phyloP scores from a whole-genome alignment of 1,140 invertebrate genomes.

The Orius insidiosus region DNA sequence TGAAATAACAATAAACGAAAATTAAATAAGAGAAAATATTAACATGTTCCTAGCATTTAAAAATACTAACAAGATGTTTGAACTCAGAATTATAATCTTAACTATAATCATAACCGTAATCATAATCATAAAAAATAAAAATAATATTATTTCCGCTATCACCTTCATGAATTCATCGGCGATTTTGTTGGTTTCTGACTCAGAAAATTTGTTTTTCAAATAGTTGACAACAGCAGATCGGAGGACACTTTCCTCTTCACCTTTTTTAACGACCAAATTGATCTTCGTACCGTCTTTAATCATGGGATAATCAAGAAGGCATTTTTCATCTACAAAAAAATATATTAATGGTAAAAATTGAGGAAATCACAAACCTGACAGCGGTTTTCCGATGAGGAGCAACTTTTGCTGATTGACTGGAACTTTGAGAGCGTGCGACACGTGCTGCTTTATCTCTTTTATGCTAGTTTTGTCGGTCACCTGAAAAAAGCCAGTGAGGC shows the following conservation, averaged over 20 bases:
- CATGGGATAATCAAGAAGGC: conserved; percentile 19
- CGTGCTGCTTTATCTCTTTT: conserved; percentile 19
- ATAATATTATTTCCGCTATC: too few species aligned
- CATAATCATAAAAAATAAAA: too few species aligned
- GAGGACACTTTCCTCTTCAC: conserved; percentile 15
- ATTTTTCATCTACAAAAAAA: conserved; percentile 19
- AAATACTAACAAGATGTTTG: too few species aligned
- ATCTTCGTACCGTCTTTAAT: conserved; percentile 21
- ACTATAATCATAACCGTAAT: too few species aligned
- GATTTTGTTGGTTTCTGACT: conserved; percentile 18
- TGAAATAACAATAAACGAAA: conserved; percentile 3
- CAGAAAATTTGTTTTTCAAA: conserved; percentile 16
- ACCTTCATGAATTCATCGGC: conserved; percentile 22
- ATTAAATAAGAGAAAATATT: too few species aligned
- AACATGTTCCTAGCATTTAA: too few species aligned
- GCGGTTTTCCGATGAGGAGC: conserved; percentile 19
- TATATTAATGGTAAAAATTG: neutral
- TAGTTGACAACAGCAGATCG: conserved; percentile 17
- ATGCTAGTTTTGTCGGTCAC: conserved; percentile 18
- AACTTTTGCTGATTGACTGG: conserved; percentile 21
- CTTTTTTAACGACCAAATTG: conserved; percentile 19
- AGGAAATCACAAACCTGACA: conserved; percentile 14
- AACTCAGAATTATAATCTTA: too few species aligned
- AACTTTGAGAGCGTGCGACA: conserved; percentile 19
- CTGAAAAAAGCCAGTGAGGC: conserved; percentile 31